phyloP scores from a whole-genome alignment of 1,140 invertebrate genomes.

The Bombus cullumanus region DNA sequence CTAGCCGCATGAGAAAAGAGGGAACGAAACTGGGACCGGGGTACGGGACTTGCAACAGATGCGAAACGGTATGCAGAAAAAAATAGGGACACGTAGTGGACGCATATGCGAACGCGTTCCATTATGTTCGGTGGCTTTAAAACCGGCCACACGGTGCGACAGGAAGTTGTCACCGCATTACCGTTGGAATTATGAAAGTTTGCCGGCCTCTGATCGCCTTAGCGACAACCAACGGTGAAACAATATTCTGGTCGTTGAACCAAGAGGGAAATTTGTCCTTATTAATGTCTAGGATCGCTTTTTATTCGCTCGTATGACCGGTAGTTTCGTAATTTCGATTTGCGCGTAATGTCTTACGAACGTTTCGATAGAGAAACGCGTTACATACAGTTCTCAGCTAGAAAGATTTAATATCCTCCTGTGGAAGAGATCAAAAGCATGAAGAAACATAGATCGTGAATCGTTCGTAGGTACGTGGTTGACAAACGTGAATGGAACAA shows the following conservation, averaged over 20 bases:
- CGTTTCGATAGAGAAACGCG: background rate
- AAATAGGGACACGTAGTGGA: slow-evolving; percentile 35
- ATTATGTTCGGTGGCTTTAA: slow-evolving; percentile 24
- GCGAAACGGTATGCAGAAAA: slow-evolving; percentile 48
- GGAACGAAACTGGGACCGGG: slow-evolving; percentile 47
- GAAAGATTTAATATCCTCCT: background rate
- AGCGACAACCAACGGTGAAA: background rate
- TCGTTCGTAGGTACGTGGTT: slow-evolving; percentile 29
- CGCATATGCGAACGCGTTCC: slow-evolving; percentile 30
- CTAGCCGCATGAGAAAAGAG: slow-evolving; percentile 46
- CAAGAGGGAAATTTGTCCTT: background rate
- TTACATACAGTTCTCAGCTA: background rate
- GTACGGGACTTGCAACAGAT: slow-evolving; percentile 56
- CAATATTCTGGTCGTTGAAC: background rate
- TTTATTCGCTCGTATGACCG: too few species aligned
- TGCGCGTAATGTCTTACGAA: too few species aligned
- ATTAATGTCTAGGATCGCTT: background rate
- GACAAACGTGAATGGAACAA: slow-evolving; percentile 39
- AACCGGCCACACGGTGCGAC: slow-evolving; percentile 32
- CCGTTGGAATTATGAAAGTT: slow-evolving; percentile 35
- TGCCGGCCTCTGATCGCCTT: slow-evolving; percentile 35
- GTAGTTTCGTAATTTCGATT: background rate
- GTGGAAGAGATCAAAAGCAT: background rate
- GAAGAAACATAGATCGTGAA: slow-evolving; percentile 33
- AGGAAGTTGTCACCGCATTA: slow-evolving; percentile 47